These are phyloP conservation scores for Leptoclinus maculatus DNA, from an alignment of 2,797 vertebrate genomes.

Conservation along the genomic window DNA sequence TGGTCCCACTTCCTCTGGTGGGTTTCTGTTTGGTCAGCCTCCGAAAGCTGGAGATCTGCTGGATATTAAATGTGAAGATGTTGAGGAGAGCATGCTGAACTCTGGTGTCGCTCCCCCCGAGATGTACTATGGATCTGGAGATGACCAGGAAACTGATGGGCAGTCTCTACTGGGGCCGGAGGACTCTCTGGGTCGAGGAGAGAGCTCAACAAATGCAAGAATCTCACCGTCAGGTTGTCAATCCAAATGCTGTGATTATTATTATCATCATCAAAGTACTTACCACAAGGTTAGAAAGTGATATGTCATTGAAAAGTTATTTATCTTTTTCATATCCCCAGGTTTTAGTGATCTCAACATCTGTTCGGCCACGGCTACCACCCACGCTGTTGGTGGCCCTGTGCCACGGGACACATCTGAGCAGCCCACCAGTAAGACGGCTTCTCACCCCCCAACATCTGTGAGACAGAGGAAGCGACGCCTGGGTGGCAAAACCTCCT, in stretches of 20 bases:
- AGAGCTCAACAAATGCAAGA: conserved; percentile 79
- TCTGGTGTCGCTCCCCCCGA: conserved; percentile 81
- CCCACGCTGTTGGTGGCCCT: conserved; percentile 57
- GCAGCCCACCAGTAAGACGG: conserved; percentile 51
- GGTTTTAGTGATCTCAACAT: conserved; percentile 87
- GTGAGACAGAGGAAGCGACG: conserved; percentile 82
- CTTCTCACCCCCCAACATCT: conserved; percentile 15
- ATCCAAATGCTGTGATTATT: background rate
- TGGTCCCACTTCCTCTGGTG: conserved; percentile 72
- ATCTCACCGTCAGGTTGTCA: conserved; percentile 88
- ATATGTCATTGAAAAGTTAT: background rate
- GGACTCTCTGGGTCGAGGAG: conserved; percentile 79
- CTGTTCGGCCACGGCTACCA: conserved; percentile 69
- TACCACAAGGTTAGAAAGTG: background rate
- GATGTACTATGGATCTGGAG: conserved; percentile 86
- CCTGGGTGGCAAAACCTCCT: conserved; percentile 70
- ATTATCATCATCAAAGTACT: background rate
- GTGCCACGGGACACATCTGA: conserved; percentile 47
- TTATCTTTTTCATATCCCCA: conserved; percentile 54
- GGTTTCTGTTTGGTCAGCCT: conserved; percentile 83
- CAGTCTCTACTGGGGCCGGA: conserved; percentile 79
- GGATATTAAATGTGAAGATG: conserved; percentile 91
- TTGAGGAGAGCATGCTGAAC: conserved; percentile 85
- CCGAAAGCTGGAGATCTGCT: conserved; percentile 81
- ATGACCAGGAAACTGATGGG: conserved; percentile 84